Percentiles rank a stretch among this genome's conserved stretches.
phyloP scores from a whole-genome alignment of 2,797 vertebrate genomes.

The Liasis olivaceus region DNA sequence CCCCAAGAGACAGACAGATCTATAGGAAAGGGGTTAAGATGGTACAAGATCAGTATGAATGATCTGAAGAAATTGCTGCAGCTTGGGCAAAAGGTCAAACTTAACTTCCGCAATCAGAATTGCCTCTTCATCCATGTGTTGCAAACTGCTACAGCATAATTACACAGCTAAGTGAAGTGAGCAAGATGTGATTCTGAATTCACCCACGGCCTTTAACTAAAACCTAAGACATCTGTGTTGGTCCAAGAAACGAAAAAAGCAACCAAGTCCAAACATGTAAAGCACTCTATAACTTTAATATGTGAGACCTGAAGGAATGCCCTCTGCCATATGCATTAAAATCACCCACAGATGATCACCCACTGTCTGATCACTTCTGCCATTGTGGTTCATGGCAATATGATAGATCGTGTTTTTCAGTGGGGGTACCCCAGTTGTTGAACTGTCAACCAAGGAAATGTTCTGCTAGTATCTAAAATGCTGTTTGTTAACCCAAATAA shows the following conservation, averaged over 20 bases:
- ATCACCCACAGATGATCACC: not conserved
- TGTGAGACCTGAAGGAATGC: not conserved
- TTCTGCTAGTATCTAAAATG: not conserved
- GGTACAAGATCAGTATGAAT: constrained; percentile 5
- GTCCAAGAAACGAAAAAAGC: too few relatives aligned
- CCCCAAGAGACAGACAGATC: not conserved
- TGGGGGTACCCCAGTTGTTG: not conserved
- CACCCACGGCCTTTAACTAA: not conserved
- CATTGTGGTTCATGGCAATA: not conserved
- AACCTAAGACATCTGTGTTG: not conserved
- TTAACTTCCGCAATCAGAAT: not conserved
- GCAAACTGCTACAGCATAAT: not conserved
- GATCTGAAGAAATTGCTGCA: constrained; percentile 2
- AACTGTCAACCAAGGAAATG: not conserved
- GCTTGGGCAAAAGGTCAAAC: not conserved
- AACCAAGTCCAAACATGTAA: not conserved
- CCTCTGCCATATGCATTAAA: not conserved
- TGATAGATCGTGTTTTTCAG: not conserved
- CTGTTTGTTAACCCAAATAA: not conserved
- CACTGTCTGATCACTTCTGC: not conserved
- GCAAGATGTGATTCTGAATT: not conserved
- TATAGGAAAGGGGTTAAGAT: not conserved
- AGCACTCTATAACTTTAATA: not conserved
- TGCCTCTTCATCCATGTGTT: not conserved
- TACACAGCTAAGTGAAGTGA: not conserved